Conservation (phyloP, 2,113 vertebrate species). For the Perccottus glenii region DNA sequence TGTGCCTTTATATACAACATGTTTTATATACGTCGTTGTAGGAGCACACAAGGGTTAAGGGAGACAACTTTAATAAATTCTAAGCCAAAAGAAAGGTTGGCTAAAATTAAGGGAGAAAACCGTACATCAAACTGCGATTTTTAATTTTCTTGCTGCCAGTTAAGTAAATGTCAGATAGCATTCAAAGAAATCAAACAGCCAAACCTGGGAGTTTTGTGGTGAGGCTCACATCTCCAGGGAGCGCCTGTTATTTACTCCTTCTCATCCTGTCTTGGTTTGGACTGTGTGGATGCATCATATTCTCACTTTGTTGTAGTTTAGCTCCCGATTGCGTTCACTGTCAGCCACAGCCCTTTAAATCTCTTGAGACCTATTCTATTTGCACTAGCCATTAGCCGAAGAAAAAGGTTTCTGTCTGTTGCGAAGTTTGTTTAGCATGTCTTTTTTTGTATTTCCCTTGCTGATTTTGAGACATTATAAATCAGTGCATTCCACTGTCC, state of each 20-base stretch:
- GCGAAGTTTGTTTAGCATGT: conserved; percentile 58
- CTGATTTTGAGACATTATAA: conserved; percentile 45
- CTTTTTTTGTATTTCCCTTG: conserved; percentile 64
- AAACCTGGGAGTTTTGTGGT: conserved; percentile 57
- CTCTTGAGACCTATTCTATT: conserved; percentile 64
- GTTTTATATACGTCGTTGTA: no score
- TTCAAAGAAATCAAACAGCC: conserved; percentile 60
- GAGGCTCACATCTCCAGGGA: conserved; percentile 64
- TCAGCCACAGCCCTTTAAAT: conserved; percentile 66
- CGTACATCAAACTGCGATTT: conserved; percentile 31
- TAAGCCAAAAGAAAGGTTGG: background rate
- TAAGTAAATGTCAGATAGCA: conserved; percentile 65
- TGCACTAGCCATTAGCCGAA: conserved; percentile 67
- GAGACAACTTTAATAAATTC: background rate
- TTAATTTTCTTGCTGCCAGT: conserved; percentile 52
- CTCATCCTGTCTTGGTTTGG: conserved; percentile 53
- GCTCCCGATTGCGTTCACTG: conserved; percentile 66
- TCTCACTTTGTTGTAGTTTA: conserved; percentile 72
- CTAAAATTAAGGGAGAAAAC: conserved; percentile 19
- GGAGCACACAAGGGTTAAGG: background rate
- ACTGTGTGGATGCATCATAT: conserved; percentile 59
- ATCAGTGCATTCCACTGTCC: conserved; percentile 40
- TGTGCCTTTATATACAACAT: no score
- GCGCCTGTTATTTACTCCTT: conserved; percentile 67
- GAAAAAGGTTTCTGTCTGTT: conserved; percentile 58